A percentile compares a stretch with the other conserved stretches of the same genome.
Conservation (phyloP, 2,797 vertebrate genomes). For the Xerus rutilus region DNA sequence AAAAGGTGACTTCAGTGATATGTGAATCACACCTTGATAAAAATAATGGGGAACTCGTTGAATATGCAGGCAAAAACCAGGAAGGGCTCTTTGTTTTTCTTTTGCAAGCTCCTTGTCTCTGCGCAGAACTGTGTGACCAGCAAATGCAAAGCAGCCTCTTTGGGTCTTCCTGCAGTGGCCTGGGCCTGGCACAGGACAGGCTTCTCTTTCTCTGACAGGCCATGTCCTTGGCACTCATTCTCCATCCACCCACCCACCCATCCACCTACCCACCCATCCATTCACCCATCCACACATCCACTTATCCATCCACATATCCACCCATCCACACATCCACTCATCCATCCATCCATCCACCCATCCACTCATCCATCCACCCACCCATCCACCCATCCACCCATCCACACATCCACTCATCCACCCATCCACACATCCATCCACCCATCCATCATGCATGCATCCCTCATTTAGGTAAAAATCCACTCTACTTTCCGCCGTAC, state of each 20-base stretch:
- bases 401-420: too few relatives aligned
- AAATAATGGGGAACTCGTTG: background rate
- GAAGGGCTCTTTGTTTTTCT: background rate
- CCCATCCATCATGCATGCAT: background rate
- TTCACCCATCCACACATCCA: background rate
- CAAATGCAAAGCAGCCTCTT: background rate
- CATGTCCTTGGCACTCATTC: too few relatives aligned
- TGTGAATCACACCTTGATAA: background rate
- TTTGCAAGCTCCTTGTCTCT: background rate
- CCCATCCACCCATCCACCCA: background rate
- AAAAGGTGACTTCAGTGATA: background rate
- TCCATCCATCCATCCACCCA: background rate
- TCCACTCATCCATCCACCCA: background rate
- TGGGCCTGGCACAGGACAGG: background rate
- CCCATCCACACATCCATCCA: background rate
- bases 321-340: background rate
- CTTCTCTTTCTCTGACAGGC: background rate
- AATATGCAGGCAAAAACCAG: background rate
- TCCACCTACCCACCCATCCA: background rate
- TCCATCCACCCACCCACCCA: too few relatives aligned
- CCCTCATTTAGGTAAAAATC: background rate
- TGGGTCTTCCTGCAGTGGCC: background rate
- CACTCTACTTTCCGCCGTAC: background rate
- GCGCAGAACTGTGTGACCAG: background rate
- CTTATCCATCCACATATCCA: background rate